Evolutionary conservation across 2,797 vertebrate species (phyloP), one percentile per base, ranked within the genome.

Genomic region (Gorsachius magnificus): DNA sequence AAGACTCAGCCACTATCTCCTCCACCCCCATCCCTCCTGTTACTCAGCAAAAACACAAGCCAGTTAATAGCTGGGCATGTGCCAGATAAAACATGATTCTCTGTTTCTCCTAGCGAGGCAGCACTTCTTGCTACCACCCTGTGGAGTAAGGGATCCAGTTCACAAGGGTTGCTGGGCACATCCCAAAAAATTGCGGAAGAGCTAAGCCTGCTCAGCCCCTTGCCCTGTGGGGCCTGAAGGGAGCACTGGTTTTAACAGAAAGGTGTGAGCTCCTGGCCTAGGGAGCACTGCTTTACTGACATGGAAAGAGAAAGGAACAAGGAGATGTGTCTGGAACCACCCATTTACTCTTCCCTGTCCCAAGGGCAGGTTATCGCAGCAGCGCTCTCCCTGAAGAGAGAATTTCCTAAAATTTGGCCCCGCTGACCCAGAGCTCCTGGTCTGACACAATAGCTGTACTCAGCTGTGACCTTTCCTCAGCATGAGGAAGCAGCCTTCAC

Each of bases 31-130:
- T 18, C 38, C 63, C 77, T 93, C 78, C 87, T 53, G 82, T 87
- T 94, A 83, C 89, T 95, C 91, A 92, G 95, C 86, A 89, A 60
- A 90, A 95, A 15, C 66, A n/a, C 28, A 33, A 61, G 36, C 63
- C 48, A 56, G 48, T 33, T 63, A 56, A 64, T 6, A 82, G 93
- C 74, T 51, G 48, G 77, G 89, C 74, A 48, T 74, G 54, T 6
- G 61, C 48, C 71, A 56, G 51, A 36, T 26, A 58, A 72, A 91
- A 12, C 15, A 63, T 2, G 16, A 58, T 31, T 41, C 65, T 24
- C 63, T 19, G 0, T 43, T 68, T 43, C 69, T 63, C 53, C 58
- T 38, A 26, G 54, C 28, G 24, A 83, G 38, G 77, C 61, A 86
- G 53, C 11, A 28, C 26, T 76, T 51, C 83, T 25, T 2, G 60